Conservation (phyloP, 2,113 vertebrate genomes). For the Phalacrocorax pelagicus region DNA sequence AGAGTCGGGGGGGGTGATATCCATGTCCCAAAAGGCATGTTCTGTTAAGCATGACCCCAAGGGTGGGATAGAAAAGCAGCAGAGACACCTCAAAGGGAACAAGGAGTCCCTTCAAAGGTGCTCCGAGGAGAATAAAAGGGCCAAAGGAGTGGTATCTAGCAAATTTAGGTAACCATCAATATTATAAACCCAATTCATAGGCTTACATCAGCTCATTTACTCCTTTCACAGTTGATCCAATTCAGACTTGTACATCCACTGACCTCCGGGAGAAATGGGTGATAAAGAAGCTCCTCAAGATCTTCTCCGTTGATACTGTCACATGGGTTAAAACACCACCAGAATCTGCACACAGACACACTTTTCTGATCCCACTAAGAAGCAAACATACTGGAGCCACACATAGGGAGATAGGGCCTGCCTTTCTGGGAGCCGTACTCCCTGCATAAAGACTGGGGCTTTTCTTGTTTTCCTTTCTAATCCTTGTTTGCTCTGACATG, state of each 20-base stretch:
- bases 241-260: neutral
- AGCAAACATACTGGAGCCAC: neutral
- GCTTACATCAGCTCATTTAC: neutral
- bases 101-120: neutral
- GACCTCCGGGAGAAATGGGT: neutral
- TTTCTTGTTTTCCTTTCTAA: neutral
- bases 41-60: neutral
- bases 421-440: neutral
- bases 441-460: neutral
- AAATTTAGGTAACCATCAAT: neutral
- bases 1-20: neutral
- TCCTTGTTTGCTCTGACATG: neutral
- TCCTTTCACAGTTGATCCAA: neutral
- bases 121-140: neutral
- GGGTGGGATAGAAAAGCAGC: neutral
- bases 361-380: neutral
- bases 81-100: neutral
- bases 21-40: neutral
- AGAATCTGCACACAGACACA: neutral
- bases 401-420: accelerated
- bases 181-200: neutral
- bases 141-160: neutral
- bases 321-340: neutral
- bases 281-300: neutral
- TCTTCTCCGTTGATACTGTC: neutral